Conservation (phyloP, 1,140 invertebrate genomes). For the Idris sp. region DNA sequence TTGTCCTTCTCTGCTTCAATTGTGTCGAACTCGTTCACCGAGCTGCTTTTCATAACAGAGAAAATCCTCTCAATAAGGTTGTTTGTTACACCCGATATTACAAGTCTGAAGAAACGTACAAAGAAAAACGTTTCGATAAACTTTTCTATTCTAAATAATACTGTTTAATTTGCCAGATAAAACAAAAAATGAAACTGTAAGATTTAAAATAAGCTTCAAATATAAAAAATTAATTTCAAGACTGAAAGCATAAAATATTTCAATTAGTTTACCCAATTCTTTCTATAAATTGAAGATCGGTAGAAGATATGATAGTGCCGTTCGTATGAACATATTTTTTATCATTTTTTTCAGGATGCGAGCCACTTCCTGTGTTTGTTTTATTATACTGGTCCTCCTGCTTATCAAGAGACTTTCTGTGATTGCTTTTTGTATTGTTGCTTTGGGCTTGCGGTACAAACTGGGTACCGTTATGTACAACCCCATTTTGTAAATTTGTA, state of each 20-base stretch:
- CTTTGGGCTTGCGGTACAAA: constrained; percentile 69
- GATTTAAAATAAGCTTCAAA: no score
- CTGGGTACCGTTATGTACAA: constrained; percentile 71
- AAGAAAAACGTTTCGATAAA: constrained; percentile 44
- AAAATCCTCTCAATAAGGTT: constrained; percentile 54
- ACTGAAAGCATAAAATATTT: no score
- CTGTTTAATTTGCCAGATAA: no score
- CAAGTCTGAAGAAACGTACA: constrained; percentile 36
- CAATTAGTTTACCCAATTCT: constrained; percentile 79
- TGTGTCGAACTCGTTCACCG: constrained; percentile 80
- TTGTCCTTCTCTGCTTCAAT: constrained; percentile 80
- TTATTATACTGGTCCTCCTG: constrained; percentile 75
- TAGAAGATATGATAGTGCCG: constrained; percentile 76
- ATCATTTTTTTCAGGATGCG: constrained; percentile 75
- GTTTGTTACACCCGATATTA: constrained; percentile 26
- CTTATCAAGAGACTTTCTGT: constrained; percentile 79
- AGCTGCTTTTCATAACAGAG: constrained; percentile 68
- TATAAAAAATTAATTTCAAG: no score
- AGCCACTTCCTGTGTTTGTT: constrained; percentile 71
- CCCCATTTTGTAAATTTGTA: constrained; percentile 76
- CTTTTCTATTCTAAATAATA: constrained; percentile 35
- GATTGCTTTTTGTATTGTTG: constrained; percentile 76
- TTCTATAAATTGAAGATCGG: constrained; percentile 79
- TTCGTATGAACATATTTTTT: constrained; percentile 78
- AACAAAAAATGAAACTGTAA: no score